Evolutionary conservation across 92 coral and sea anemone genomes (phyloP).

Genomic region (Porites rus): DNA sequence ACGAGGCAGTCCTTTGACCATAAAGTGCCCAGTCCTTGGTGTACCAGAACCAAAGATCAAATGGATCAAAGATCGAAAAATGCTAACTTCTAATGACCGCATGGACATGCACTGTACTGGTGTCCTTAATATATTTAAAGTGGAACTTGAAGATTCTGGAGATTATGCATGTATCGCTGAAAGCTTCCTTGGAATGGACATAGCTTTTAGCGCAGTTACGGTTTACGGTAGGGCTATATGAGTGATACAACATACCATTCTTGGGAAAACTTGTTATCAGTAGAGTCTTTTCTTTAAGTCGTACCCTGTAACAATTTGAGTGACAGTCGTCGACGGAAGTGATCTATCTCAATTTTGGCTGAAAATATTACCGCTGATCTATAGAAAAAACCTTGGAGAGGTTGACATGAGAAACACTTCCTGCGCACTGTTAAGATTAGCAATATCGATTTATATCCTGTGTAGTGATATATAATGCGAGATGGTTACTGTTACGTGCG

Average conservation of each 20-base stretch:
- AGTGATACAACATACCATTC: not conserved
- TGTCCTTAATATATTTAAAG: slow-evolving; percentile 63
- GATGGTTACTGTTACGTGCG: too few species aligned
- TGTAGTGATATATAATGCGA: too few species aligned
- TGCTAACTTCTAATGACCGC: slow-evolving; percentile 62
- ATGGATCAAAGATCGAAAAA: slow-evolving; percentile 79
- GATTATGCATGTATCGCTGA: slow-evolving; percentile 83
- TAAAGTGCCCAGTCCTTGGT: slow-evolving; percentile 83
- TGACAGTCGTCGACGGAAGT: too few species aligned
- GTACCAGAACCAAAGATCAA: slow-evolving; percentile 86
- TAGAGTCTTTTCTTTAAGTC: too few species aligned
- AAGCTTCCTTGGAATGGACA: slow-evolving; percentile 84
- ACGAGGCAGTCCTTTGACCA: slow-evolving; percentile 67
- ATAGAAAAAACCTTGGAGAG: too few species aligned
- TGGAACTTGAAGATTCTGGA: slow-evolving; percentile 69
- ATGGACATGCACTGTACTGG: slow-evolving; percentile 85
- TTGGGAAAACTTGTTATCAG: not conserved
- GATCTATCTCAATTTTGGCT: too few species aligned
- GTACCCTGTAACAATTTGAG: too few species aligned
- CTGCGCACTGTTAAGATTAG: too few species aligned
- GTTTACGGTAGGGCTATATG: slow-evolving; percentile 68
- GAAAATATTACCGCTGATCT: too few species aligned
- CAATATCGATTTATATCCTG: too few species aligned
- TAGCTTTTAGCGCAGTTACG: slow-evolving; percentile 78
- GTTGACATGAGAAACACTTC: too few species aligned